Base-by-base conservation (phyloP, 2,113 vertebrate species). In the Phodopus roborovskii region DNA sequence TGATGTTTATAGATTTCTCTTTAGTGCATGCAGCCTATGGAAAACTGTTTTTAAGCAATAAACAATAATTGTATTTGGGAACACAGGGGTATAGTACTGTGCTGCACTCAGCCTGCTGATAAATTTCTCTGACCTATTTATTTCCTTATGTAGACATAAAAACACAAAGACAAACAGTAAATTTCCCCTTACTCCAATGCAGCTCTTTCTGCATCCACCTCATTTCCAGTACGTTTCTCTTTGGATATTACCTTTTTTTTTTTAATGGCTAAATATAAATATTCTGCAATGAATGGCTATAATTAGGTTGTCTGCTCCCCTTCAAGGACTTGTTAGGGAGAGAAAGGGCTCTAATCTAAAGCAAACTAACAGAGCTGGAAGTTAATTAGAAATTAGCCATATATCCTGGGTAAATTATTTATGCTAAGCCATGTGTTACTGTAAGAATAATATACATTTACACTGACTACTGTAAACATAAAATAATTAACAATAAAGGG, bases 361-460 rank as follows among this genome's bases (percentile, higher is more conserved):
- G 62, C n/a, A 97, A 97, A 82, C n/a, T 70, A 97, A 82, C 53
- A 97, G 87, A 97, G 70, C 70, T 97, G 95, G 97, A 98, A 97
- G 81, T 98, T 97, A 98, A 98, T 97, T 98, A 97, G 94, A 98
- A 98, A 98, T 97, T 98, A 98, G 92, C 96, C 97, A 94, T 97
- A 92, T 96, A 91, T 94, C 96, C 92, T 96, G 39, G 90, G 71
- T 97, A 97, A 97, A 98, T 96, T 96, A 97, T 97, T 98, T 97
- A 91, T 98, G 81, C 96, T 98, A 97, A 97, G 88, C 94, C 92
- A 96, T 97, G 88, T 97, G 83, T 97, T 98, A 84, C 89, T 98
- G 26, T 97, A 97, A 96, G 97, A 98, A 97, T 97, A 98, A 97
- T 92, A 97, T 96, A 96, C 39, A 96, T 96, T 98, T 97, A 94